Percentiles rank a stretch among this genome's conserved stretches.
Evolutionary conservation across 2,797 vertebrate genomes (phyloP).

Genomic region (Megalops cyprinoides): DNA sequence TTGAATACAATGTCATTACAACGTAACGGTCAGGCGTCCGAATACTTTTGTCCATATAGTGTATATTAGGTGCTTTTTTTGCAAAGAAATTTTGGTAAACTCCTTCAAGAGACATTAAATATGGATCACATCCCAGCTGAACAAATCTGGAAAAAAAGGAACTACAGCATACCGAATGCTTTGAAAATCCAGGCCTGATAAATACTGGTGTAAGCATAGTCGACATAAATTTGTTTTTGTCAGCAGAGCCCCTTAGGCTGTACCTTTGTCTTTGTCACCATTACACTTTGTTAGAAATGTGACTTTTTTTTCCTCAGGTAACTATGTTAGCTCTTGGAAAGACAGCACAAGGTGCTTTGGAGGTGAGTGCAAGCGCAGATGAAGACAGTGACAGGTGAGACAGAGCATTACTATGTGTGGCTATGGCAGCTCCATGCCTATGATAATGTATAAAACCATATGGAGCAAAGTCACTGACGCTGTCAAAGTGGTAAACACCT

Average conservation of each 20-base stretch:
- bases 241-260: not conserved
- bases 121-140: not conserved
- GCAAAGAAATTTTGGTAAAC: not conserved
- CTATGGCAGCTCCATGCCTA: conserved; percentile 5
- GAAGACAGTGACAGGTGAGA: conserved; percentile 20
- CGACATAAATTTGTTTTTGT: too few species aligned
- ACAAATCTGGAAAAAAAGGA: not conserved
- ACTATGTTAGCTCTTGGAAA: not conserved
- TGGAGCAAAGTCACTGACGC: conserved; percentile 22
- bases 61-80: too few species aligned
- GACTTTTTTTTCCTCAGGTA: not conserved
- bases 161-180: not conserved
- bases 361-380: not conserved
- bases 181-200: not conserved
- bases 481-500: conserved; percentile 17
- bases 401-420: not conserved
- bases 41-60: too few species aligned
- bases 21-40: too few species aligned
- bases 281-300: not conserved
- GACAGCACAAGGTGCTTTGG: conserved; percentile 1
- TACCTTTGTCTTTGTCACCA: not conserved
- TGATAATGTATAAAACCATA: conserved; percentile 19
- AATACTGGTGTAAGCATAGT: too few species aligned
- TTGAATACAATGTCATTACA: too few species aligned
- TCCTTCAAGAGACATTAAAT: not conserved